Conservation (phyloP, 1,140 invertebrate genomes). For the Triops cancriformis region DNA sequence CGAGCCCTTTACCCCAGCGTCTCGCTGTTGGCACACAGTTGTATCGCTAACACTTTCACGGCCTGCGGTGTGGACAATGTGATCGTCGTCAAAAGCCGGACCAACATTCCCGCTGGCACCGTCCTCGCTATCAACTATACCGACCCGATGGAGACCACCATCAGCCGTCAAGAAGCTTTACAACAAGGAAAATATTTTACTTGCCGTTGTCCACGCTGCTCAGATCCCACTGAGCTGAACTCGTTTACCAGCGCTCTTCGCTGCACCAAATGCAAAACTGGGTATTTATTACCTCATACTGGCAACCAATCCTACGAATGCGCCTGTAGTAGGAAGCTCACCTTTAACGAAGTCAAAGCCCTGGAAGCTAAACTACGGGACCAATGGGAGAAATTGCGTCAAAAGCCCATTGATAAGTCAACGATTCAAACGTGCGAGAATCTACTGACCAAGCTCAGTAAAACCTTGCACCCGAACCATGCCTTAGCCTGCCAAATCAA, state of each 20-base stretch:
- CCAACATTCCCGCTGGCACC: constrained; percentile 43
- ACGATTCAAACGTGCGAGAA: constrained; percentile 24
- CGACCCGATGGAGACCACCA: constrained; percentile 65
- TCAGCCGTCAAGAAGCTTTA: constrained; percentile 57
- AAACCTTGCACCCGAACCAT: constrained; percentile 25
- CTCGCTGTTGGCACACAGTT: constrained; percentile 69
- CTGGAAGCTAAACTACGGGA: constrained; percentile 19
- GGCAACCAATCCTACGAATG: background rate
- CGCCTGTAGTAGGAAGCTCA: constrained; percentile 11
- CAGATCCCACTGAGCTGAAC: constrained; percentile 61
- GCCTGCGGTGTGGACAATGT: constrained; percentile 59
- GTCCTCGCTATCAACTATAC: constrained; percentile 67
- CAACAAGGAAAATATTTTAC: constrained; percentile 66
- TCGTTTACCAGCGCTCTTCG: constrained; percentile 63
- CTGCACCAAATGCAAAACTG: constrained; percentile 46
- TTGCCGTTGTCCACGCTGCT: constrained; percentile 59
- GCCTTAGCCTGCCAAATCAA: constrained; percentile 1
- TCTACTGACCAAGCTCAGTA: constrained; percentile 19
- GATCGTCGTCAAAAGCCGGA: constrained; percentile 51
- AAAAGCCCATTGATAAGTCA: constrained; percentile 21
- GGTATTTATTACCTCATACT: constrained; percentile 19
- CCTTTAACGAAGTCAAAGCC: background rate
- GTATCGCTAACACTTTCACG: constrained; percentile 65
- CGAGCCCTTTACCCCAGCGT: constrained; percentile 48
- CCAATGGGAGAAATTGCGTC: constrained; percentile 21